Evolutionary conservation across 2,797 vertebrate genomes (phyloP), one percentile per base, ranked within the genome.

Genomic region (Sebastolobus altivelis): DNA sequence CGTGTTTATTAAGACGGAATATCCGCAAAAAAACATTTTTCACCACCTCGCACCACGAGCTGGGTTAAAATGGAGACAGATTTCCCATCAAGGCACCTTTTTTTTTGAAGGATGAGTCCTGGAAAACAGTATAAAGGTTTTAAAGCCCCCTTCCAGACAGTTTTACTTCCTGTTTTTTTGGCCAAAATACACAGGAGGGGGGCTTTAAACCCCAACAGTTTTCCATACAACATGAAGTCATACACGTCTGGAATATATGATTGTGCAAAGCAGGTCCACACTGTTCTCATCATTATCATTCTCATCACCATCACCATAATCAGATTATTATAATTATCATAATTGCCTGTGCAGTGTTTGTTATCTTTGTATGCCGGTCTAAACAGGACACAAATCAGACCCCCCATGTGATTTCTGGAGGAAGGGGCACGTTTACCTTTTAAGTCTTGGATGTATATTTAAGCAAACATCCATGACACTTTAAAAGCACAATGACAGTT

Each of bases 281-380:
- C 77, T 85, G 75, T 75, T 79, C 72, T 72, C 84, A 16, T 87
- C 86, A 78, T 92, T 86, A 83, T 81, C 80, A 35, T 85, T 55
- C 65, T 73, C 85, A 79, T 90, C 82, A 77, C 33, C 76, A 69
- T 75, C 75, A 61, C 55, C 65, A 31, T 89, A 88, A 94, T 91
- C 84, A 86, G 65, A 91, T 94, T 90, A 89, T 84, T 84, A 29
- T 88, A 87, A 93, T 92, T 70, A 90, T 89, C 80, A 77, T 90
- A 90, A 93, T 88, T 89, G 83, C 84, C 75, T 40, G 80, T 79
- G 75, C 85, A 27, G 69, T 67, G 80, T 83, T 88, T 91, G 86
- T 91, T 88, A 87, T 90, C 88, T 81, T 52, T 58, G 77, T 68
- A 60, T 85, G 74, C 76, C 14, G 62, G 78, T 71, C 74, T 67